Conservation (phyloP, 2,888 invertebrate species). For the Nymphalis c-album region DNA sequence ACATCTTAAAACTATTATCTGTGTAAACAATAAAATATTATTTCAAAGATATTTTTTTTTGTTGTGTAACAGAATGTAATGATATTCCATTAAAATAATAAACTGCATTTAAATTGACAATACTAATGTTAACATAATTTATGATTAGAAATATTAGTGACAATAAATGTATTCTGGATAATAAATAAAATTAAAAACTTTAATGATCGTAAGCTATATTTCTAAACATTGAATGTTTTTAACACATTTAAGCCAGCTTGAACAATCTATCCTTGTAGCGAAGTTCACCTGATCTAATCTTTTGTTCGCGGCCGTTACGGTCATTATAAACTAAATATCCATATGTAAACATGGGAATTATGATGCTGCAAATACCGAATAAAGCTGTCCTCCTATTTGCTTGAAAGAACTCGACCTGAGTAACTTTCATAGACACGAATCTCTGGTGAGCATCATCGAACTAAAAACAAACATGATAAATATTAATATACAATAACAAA, state of each 20-base stretch:
- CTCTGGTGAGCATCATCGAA: conserved; percentile 90
- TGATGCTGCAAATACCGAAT: conserved; percentile 73
- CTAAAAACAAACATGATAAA: conserved; percentile 76
- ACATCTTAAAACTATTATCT: background rate
- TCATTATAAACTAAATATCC: conserved; percentile 78
- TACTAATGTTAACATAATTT: too few relatives aligned
- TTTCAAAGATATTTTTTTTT: background rate
- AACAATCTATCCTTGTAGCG: conserved; percentile 87
- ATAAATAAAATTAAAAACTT: conserved; percentile 34
- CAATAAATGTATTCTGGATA: background rate
- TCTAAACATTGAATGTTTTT: conserved; percentile 24
- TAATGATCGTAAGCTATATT: conserved; percentile 31
- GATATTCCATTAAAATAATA: too few relatives aligned
- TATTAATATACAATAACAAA: background rate
- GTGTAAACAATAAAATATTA: background rate
- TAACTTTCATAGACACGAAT: conserved; percentile 86
- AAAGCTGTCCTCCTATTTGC: conserved; percentile 82
- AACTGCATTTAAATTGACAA: too few relatives aligned
- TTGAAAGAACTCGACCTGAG: conserved; percentile 84
- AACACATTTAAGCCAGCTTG: conserved; percentile 41
- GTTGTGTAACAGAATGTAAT: background rate
- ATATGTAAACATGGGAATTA: conserved; percentile 80
- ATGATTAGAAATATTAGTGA: too few relatives aligned
- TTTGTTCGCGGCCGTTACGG: conserved; percentile 78
- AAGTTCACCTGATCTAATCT: conserved; percentile 86